Percentiles rank a stretch among this genome's conserved stretches.
Conservation (phyloP, 2,113 vertebrate genomes). For the Plecotus auritus region DNA sequence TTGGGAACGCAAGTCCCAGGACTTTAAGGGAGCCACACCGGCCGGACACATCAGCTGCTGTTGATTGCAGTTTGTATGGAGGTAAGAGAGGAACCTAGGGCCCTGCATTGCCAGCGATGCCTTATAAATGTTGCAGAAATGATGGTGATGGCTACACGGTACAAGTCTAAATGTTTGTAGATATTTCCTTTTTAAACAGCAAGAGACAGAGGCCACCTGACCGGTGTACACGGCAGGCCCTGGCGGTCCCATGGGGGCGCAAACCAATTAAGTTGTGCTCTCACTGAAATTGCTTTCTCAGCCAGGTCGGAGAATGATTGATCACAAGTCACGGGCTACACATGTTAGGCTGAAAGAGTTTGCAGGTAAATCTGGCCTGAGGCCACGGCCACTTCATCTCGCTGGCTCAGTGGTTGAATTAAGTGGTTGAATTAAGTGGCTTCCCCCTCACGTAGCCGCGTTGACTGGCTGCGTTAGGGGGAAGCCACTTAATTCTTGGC, state of each 20-base stretch:
- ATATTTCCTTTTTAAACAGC: slow-evolving; percentile 1
- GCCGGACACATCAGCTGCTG: background rate
- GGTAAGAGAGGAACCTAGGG: background rate
- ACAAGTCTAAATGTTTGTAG: background rate
- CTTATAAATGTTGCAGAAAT: background rate
- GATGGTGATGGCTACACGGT: background rate
- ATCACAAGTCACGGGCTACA: background rate
- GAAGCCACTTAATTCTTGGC: background rate
- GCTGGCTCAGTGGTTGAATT: background rate
- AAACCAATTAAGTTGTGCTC: background rate
- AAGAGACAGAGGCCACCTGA: background rate
- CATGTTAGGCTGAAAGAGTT: background rate
- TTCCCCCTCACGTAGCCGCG: no score
- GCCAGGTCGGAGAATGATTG: background rate
- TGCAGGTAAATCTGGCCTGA: background rate
- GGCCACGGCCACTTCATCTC: background rate
- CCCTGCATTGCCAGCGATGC: background rate
- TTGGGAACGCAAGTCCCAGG: no score
- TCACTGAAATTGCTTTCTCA: slow-evolving; percentile 41
- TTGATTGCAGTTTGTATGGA: background rate
- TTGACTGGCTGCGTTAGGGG: background rate
- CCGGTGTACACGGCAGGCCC: background rate
- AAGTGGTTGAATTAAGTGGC: no score
- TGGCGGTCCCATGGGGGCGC: background rate
- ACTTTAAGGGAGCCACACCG: no score